A percentile compares a stretch with the other conserved stretches of the same genome.
Evolutionary conservation across 2,888 invertebrate genomes (phyloP).

Genomic region (Cataglyphis altisquamis): DNA sequence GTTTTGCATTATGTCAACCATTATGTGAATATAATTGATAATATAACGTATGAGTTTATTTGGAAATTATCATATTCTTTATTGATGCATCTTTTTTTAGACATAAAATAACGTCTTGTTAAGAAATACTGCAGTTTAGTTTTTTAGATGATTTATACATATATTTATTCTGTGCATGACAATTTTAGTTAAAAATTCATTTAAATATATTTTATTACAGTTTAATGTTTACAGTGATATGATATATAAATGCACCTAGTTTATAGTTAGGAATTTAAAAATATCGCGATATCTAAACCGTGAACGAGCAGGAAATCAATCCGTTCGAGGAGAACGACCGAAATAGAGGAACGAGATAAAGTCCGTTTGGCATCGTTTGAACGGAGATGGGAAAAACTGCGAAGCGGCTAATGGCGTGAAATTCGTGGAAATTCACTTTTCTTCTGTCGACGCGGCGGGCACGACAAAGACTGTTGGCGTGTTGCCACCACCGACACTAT

Average conservation of each 20-base stretch:
- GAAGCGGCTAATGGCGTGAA: conserved; percentile 59
- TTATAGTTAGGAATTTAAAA: background rate
- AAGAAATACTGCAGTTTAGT: background rate
- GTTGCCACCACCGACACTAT: conserved; percentile 51
- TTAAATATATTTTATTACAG: background rate
- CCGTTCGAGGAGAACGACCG: background rate
- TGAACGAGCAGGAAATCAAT: conserved; percentile 24
- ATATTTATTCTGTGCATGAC: background rate
- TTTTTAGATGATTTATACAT: background rate
- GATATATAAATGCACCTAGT: background rate
- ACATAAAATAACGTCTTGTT: background rate
- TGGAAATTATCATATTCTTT: background rate
- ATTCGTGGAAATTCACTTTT: conserved; percentile 58
- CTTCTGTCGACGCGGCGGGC: conserved; percentile 42
- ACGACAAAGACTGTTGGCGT: conserved; percentile 61
- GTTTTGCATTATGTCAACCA: background rate
- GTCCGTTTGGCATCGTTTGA: conserved; percentile 22
- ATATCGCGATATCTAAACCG: background rate
- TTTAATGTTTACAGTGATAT: background rate
- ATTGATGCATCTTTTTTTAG: background rate
- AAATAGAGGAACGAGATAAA: conserved; percentile 19
- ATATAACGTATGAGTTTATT: conserved; percentile 13
- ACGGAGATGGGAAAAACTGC: conserved; percentile 22
- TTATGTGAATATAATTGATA: conserved; percentile 5
- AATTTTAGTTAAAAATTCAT: background rate